Percentiles rank a stretch among this genome's conserved stretches.
phyloP scores from a whole-genome alignment of 2,113 vertebrate genomes.

The Lynx canadensis region DNA sequence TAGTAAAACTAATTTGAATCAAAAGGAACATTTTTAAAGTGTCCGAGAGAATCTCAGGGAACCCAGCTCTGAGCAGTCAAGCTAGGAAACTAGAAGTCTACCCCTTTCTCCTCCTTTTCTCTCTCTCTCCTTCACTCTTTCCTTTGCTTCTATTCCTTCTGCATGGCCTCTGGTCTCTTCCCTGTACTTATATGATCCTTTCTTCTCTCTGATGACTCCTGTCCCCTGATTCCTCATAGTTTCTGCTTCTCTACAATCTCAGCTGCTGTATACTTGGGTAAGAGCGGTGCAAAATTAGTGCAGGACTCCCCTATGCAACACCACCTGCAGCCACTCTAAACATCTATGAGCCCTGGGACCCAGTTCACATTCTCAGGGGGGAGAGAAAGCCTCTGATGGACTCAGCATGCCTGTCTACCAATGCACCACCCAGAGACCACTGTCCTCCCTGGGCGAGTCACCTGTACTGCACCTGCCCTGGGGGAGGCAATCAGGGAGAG shows the following conservation, averaged over 20 bases:
- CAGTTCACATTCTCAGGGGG: not conserved
- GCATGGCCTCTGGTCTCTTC: not conserved
- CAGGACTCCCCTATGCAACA: not conserved
- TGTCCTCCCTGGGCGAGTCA: not conserved
- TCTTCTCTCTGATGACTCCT: not conserved
- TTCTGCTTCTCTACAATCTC: not conserved
- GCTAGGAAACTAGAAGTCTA: not conserved
- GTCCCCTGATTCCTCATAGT: not conserved
- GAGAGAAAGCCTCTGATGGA: not conserved
- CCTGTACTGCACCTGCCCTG: fast-evolving
- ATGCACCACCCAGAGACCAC: not conserved
- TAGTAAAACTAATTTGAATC: not conserved
- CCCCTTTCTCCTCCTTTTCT: not conserved
- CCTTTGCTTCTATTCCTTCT: not conserved
- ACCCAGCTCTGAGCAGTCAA: not conserved
- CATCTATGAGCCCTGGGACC: fast-evolving
- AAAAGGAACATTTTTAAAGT: not conserved
- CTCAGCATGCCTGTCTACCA: fast-evolving
- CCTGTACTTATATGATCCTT: not conserved
- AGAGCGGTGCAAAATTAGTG: not conserved
- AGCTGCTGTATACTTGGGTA: not conserved
- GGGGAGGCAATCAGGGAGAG: not conserved
- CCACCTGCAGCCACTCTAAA: not conserved
- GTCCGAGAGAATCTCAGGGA: not conserved
- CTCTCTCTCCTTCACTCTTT: not conserved